Percentiles rank a stretch among this genome's conserved stretches.
Conservation (phyloP, 2,797 vertebrate genomes). For the Hephaestus fuliginosus region DNA sequence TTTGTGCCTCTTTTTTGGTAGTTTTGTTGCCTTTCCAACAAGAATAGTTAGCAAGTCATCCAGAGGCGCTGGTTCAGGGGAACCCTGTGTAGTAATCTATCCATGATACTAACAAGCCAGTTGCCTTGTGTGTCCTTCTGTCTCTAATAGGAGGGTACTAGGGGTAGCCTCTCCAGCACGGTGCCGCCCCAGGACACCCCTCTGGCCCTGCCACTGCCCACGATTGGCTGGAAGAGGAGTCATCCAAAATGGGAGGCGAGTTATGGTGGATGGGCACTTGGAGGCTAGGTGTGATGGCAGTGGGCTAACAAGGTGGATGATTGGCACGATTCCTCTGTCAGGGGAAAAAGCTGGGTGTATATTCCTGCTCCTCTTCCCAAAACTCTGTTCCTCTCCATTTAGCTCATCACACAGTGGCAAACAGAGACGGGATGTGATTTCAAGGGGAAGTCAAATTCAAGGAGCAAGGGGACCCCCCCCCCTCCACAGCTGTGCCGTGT, state of each 20-base stretch:
- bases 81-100: not conserved
- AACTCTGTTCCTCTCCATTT: slow-evolving; percentile 72
- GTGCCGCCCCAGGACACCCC: not conserved
- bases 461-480: slow-evolving; percentile 36
- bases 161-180: not conserved
- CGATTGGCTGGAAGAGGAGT: slow-evolving; percentile 34
- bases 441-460: slow-evolving; percentile 44
- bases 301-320: slow-evolving; percentile 58
- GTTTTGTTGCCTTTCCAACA: not conserved
- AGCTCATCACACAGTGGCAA: slow-evolving; percentile 50
- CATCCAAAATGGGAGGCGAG: slow-evolving; percentile 32
- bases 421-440: slow-evolving; percentile 68
- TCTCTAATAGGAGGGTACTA: not conserved
- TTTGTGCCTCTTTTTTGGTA: not conserved
- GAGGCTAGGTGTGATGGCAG: slow-evolving; percentile 45
- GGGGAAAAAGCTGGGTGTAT: slow-evolving; percentile 61
- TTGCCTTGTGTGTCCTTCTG: not conserved
- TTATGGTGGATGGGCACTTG: slow-evolving; percentile 21
- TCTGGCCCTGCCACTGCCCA: not conserved
- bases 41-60: not conserved
- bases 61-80: not conserved
- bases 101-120: slow-evolving; percentile 5
- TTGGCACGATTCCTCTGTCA: slow-evolving; percentile 34
- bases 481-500: slow-evolving; percentile 44
- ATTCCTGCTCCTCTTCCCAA: slow-evolving; percentile 43